Evolutionary conservation across 2,888 invertebrate genomes (phyloP), one percentile per base, ranked within the genome.

Genomic region (Pelosia muscerda): DNA sequence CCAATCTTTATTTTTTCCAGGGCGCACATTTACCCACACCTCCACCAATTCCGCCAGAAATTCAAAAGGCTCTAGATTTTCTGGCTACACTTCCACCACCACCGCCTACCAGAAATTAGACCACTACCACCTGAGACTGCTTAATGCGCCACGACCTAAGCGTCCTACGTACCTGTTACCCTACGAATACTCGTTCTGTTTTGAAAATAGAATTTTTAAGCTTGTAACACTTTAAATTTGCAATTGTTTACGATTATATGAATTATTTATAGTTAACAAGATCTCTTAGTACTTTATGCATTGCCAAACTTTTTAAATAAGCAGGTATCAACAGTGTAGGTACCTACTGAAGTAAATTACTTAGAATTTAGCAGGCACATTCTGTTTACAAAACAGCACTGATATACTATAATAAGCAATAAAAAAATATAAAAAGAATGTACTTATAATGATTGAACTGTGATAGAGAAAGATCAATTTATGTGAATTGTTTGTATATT

Each of bases 21-120:
- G 97, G 97, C 23, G 96, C 96, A 28, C 97, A 97, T 92, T 88
- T 97, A 74, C 97, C 97, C 9, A 97, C 97, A 15, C 96, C 97
- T 15, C 97, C 97, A n/a, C 97, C 97, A 74, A 96, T 96, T 72
- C 97, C 97, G 68, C 96, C 96, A 85, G 97, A 96, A 87, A 97
- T 97, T 78, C 97, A 97, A 86, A 97, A 96, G 88, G 97, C 97
- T 38, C 91, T 97, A 55, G 97, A 97, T 83, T 97, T 96, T 90
- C 94, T 97, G 73, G 96, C 96, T 19, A 96, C 96, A 4, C 93
- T 96, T 71, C 96, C 97, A 54, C 96, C 96, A 25, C 93, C 95
- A 73, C 81, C 91, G 3, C 86, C 90, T 0, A 81, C 86, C 63
- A 88, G 89, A 74, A 90, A 87, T 78, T 92, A 86, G 72, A 23